Evolutionary conservation across 2,797 vertebrate species (phyloP), one percentile per base, ranked within the genome.

Genomic region (Hapalemur alaotrensis): DNA sequence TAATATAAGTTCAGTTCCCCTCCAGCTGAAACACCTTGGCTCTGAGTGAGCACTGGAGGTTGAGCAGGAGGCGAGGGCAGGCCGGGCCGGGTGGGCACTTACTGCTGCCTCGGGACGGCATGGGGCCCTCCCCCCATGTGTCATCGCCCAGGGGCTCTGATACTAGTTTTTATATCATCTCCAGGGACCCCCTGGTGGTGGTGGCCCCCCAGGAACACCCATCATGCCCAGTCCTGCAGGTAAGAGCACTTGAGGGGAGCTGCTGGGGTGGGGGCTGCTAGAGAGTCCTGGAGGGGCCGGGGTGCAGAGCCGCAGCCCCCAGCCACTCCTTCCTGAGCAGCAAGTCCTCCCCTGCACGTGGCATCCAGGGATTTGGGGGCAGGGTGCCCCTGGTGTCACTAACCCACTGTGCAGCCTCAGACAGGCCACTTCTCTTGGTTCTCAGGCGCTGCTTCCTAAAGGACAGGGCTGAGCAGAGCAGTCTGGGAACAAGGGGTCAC

Each of bases 221-320:
- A 99, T 99, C 98, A 99, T 99, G 99, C 99, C 99, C 97, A 99
- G 99, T 98, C 99, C 99, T 95, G 99, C 99, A 99, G 99, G 99
- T 99, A 98, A 0, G 95, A 80, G 57, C 20, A 11, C 38, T 79
- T n/a, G 48, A 52, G 80, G 67, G 22, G 15, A 48, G 72, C 8
- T 46, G 41, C 23, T 1, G 9, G 4, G 6, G 30, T 4, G 11
- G 5, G 41, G 48, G 12, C n/a, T n/a, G 17, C 52, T 2, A n/a
- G 87, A 35, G 43, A 43, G 22, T n/a, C 73, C 25, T 50, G 8
- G 25, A 15, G 52, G 52, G 65, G 67, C 2, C 46, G 0, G 3
- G n/a, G n/a, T 69, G 17, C n/a, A 41, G 76, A 93, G 25, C 70
- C 35, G 11, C 0, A 63, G 3, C n/a, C 46, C 11, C 32, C n/a